Evolutionary conservation across 2,888 invertebrate genomes (phyloP).

Genomic region (Cybosia mesomella): DNA sequence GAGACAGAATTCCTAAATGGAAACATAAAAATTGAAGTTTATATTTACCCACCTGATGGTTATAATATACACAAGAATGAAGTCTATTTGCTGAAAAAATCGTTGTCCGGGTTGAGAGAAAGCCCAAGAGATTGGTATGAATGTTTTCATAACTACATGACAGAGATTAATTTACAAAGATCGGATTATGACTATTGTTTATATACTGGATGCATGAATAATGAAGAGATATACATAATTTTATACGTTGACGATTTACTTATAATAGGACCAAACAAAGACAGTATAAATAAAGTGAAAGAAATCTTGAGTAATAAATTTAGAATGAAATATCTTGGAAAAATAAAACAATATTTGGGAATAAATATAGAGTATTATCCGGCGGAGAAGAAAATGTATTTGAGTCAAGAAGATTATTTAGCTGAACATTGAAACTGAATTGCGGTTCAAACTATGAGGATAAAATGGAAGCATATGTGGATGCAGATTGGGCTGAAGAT

Average conservation of each 20-base stretch:
- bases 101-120: slow-evolving; percentile 4
- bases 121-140: slow-evolving; percentile 3
- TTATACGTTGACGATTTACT: slow-evolving; percentile 5
- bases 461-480: slow-evolving; percentile 10
- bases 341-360: neutral
- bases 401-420: slow-evolving; percentile 6
- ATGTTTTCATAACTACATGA: neutral
- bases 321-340: neutral
- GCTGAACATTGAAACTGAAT: slow-evolving; percentile 1
- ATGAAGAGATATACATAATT: neutral
- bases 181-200: slow-evolving; percentile 4
- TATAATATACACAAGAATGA: neutral
- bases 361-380: neutral
- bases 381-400: neutral
- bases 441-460: slow-evolving; percentile 1
- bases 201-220: neutral
- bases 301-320: neutral
- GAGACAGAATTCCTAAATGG: slow-evolving; percentile 23
- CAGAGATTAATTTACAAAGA: neutral
- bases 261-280: neutral
- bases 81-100: slow-evolving; percentile 2
- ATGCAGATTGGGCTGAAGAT: slow-evolving; percentile 37
- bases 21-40: slow-evolving; percentile 3
- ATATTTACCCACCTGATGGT: slow-evolving; percentile 12
- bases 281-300: neutral